Percentiles rank a stretch among this genome's conserved stretches.
These are phyloP conservation scores for Ochotona princeps DNA, from an alignment of 2,113 vertebrate species.

Conservation along the genomic window DNA sequence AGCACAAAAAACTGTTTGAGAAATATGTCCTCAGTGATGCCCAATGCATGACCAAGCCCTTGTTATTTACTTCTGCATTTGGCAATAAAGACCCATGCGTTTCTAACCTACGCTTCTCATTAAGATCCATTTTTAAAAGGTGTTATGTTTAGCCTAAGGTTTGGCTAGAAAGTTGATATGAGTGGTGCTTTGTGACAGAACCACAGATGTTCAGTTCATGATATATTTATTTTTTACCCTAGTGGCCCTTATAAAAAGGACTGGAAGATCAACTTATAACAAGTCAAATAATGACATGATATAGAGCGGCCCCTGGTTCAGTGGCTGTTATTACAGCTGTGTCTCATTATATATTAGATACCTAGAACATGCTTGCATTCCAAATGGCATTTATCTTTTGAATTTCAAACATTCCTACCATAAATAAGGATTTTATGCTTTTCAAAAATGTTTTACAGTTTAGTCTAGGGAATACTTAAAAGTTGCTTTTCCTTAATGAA, in stretches of 20 bases:
- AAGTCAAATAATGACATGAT: slow-evolving; percentile 87
- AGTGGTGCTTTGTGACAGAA: slow-evolving; percentile 80
- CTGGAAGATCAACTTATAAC: slow-evolving; percentile 87
- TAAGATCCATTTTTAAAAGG: slow-evolving; percentile 79
- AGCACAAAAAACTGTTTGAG: neutral
- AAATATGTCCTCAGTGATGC: neutral
- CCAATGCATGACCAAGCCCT: neutral
- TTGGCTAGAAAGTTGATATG: slow-evolving; percentile 81
- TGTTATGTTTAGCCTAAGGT: slow-evolving; percentile 73
- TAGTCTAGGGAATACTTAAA: slow-evolving; percentile 80
- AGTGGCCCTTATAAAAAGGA: slow-evolving; percentile 86
- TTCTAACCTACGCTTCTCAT: slow-evolving; percentile 70
- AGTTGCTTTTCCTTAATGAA: slow-evolving; percentile 83
- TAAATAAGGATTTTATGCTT: slow-evolving; percentile 89
- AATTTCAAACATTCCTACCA: slow-evolving; percentile 86
- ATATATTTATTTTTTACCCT: slow-evolving; percentile 86
- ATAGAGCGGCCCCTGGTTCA: slow-evolving; percentile 84
- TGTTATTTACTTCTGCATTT: slow-evolving; percentile 39
- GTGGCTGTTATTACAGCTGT: slow-evolving; percentile 89
- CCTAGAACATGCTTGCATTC: slow-evolving; percentile 87
- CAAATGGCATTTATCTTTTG: slow-evolving; percentile 88
- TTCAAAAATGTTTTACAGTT: slow-evolving; percentile 86
- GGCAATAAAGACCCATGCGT: slow-evolving; percentile 44
- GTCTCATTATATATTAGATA: slow-evolving; percentile 85
- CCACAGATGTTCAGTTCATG: slow-evolving; percentile 86